Percentiles rank a stretch among this genome's conserved stretches.
Evolutionary conservation across 2,888 invertebrate genomes (phyloP).

Genomic region (Seira musarum): DNA sequence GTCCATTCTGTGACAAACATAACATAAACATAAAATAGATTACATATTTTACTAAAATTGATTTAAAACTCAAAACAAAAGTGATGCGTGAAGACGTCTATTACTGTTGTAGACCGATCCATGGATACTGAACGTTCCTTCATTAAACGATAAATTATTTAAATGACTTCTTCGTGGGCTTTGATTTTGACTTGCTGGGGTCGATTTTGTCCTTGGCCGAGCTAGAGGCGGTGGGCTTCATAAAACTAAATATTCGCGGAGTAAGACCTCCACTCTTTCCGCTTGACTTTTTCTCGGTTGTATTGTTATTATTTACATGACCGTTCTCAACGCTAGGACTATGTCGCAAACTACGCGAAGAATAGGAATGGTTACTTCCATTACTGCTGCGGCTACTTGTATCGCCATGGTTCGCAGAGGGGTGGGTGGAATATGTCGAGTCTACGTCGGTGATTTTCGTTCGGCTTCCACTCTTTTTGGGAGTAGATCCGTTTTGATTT

Average conservation of each 20-base stretch:
- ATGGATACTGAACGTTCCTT: too few relatives aligned
- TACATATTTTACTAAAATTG: too few relatives aligned
- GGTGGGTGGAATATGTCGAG: slow-evolving; percentile 56
- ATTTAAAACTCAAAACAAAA: too few relatives aligned
- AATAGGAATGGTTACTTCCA: slow-evolving; percentile 77
- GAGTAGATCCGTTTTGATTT: slow-evolving; percentile 19
- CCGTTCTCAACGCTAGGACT: slow-evolving; percentile 72
- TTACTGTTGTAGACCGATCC: too few relatives aligned
- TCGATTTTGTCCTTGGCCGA: slow-evolving; percentile 78
- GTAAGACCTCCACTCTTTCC: slow-evolving; percentile 63
- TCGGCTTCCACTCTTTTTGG: slow-evolving; percentile 51
- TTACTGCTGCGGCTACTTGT: slow-evolving; percentile 78
- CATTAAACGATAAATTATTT: slow-evolving; percentile 44
- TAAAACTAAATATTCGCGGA: slow-evolving; percentile 78
- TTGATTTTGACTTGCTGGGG: slow-evolving; percentile 43
- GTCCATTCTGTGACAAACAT: too few relatives aligned
- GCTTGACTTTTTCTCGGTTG: slow-evolving; percentile 69
- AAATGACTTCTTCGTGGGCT: slow-evolving; percentile 55
- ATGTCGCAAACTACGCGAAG: slow-evolving; percentile 57
- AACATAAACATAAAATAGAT: too few relatives aligned
- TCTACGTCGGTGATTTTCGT: slow-evolving; percentile 47
- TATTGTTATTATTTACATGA: slow-evolving; percentile 73
- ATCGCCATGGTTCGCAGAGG: slow-evolving; percentile 71
- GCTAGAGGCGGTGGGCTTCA: slow-evolving; percentile 91
- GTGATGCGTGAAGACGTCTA: too few relatives aligned